A percentile compares a stretch with the other conserved stretches of the same genome.
Conservation (phyloP, 2,888 invertebrate genomes). For the Acanthosepion esculentum region DNA sequence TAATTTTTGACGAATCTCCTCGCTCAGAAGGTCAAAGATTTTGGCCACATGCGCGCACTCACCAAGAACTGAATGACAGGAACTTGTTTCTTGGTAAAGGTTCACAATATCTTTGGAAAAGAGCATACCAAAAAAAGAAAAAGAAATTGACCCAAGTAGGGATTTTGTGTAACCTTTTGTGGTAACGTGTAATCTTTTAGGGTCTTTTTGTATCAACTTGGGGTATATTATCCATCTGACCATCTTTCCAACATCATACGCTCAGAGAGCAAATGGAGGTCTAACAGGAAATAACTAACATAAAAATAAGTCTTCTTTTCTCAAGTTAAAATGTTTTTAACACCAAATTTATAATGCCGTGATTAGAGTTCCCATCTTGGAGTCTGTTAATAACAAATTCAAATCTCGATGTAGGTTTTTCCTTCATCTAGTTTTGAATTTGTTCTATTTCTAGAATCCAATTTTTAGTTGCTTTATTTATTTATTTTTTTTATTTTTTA, state of each 20-base stretch:
- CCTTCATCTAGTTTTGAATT: too few relatives aligned
- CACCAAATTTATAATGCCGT: background rate
- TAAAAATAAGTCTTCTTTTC: background rate
- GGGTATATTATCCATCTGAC: background rate
- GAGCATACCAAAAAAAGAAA: background rate
- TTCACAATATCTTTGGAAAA: background rate
- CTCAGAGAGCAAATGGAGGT: background rate
- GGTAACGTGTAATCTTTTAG: background rate
- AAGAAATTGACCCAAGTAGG: background rate
- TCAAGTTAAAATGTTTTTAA: background rate
- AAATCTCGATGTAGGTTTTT: too few relatives aligned
- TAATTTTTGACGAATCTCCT: slow-evolving; percentile 4
- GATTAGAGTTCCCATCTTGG: background rate
- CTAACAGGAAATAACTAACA: background rate
- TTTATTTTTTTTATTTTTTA: too few relatives aligned
- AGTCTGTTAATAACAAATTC: too few relatives aligned
- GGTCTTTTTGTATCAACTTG: background rate
- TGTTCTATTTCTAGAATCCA: too few relatives aligned
- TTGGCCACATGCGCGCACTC: background rate
- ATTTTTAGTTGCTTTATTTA: too few relatives aligned
- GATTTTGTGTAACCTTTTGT: background rate
- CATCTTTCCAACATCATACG: background rate
- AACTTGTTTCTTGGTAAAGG: background rate
- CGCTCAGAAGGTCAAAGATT: background rate
- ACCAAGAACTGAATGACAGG: slow-evolving; percentile 5